A percentile compares a stretch with the other conserved stretches of the same genome.
phyloP scores from a whole-genome alignment of 2,888 invertebrate species.

The Archips xylosteana region DNA sequence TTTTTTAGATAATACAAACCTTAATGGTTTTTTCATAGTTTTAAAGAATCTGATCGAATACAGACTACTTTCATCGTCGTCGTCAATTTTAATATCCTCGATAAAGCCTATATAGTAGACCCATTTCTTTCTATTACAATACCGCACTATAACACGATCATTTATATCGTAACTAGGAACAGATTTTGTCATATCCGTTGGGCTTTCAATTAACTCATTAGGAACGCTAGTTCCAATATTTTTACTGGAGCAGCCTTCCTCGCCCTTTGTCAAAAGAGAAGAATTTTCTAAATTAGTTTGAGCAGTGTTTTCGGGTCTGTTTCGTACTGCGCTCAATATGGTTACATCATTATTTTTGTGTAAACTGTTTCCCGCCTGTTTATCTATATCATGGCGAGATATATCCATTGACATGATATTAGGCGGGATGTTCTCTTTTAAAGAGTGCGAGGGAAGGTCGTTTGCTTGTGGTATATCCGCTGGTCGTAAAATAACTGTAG shows the following conservation, averaged over 20 bases:
- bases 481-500: conserved; percentile 4
- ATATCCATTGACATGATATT: background rate
- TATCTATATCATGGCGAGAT: background rate
- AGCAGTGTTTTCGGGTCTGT: conserved; percentile 1
- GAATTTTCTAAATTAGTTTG: background rate
- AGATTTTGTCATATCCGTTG: background rate
- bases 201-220: background rate
- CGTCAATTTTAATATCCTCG: no score
- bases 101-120: background rate
- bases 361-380: background rate
- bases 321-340: conserved; percentile 1
- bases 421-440: background rate
- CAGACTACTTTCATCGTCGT: no score
- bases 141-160: conserved; percentile 1
- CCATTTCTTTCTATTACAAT: background rate
- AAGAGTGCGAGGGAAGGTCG: background rate
- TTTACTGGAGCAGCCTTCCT: background rate
- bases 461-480: background rate
- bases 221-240: background rate
- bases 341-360: background rate
- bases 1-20: no score
- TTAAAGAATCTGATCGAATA: no score
- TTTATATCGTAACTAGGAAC: background rate
- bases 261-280: background rate
- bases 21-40: no score